These are phyloP conservation scores for Rhea americana DNA, from an alignment of 2,113 vertebrate genomes.

Conservation along the genomic window DNA sequence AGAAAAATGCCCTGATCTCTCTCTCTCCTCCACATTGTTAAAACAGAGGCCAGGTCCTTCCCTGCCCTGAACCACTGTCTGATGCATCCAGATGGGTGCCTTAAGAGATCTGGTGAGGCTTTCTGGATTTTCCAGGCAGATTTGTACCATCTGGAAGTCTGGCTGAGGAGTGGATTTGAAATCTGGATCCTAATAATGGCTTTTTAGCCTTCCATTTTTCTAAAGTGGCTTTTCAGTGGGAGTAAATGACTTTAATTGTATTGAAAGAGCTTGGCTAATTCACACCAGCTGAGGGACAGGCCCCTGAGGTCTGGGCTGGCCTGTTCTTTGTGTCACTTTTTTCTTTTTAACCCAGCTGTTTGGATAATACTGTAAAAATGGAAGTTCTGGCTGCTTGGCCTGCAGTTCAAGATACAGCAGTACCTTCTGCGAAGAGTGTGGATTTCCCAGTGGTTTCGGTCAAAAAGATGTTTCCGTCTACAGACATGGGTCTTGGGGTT, in stretches of 20 bases:
- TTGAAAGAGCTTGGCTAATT: constrained; percentile 59
- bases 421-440: not conserved
- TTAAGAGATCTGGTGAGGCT: constrained; percentile 1
- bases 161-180: constrained; percentile 19
- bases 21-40: not conserved
- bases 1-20: not conserved
- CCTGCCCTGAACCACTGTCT: not conserved
- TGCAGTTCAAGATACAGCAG: not conserved
- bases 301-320: constrained; percentile 52
- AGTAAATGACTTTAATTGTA: constrained; percentile 52
- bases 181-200: constrained; percentile 35
- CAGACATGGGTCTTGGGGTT: not conserved
- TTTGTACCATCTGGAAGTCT: constrained; percentile 40
- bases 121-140: constrained; percentile 39
- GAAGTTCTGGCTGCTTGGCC: not conserved
- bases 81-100: not conserved
- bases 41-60: not conserved
- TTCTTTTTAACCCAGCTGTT: not conserved
- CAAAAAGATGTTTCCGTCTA: not conserved
- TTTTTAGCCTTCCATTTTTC: constrained; percentile 44
- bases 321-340: not conserved
- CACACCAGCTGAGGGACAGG: constrained; percentile 54
- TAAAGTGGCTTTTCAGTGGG: constrained; percentile 45
- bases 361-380: not conserved
- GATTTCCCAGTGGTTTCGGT: not conserved